These are phyloP conservation scores for Leptestheria dahalacensis DNA, from an alignment of 1,140 invertebrate genomes.

Conservation along the genomic window DNA sequence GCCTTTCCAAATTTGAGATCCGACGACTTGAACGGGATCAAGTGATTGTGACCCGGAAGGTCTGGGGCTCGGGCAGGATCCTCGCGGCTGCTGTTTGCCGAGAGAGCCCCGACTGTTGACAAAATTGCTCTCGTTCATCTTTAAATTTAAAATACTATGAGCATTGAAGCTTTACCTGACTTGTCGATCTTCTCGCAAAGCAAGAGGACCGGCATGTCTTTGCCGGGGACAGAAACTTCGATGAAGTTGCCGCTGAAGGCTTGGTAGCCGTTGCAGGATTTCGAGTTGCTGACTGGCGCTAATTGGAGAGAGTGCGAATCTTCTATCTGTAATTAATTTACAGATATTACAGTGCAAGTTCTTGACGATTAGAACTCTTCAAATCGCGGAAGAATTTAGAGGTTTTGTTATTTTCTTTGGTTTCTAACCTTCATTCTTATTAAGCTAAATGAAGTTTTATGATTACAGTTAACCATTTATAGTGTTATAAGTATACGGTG, in stretches of 20 bases:
- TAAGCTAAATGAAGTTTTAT: too few relatives aligned
- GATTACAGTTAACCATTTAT: neutral
- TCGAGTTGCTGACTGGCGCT: neutral
- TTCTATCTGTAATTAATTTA: neutral
- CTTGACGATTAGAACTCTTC: neutral
- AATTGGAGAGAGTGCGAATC: neutral
- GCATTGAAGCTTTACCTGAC: too few relatives aligned
- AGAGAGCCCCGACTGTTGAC: too few relatives aligned
- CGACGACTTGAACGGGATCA: neutral
- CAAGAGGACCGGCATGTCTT: neutral
- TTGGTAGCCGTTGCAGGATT: neutral
- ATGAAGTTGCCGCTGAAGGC: neutral
- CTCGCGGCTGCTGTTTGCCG: too few relatives aligned
- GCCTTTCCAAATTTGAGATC: neutral
- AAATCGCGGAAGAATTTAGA: too few relatives aligned
- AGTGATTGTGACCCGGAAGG: neutral
- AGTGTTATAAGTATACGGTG: neutral
- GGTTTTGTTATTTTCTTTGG: too few relatives aligned
- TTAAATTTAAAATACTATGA: too few relatives aligned
- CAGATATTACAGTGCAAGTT: neutral
- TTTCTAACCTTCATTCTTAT: too few relatives aligned
- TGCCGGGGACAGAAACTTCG: slow-evolving; percentile 5
- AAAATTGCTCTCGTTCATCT: too few relatives aligned
- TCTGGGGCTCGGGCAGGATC: too few relatives aligned
- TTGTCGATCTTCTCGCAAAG: neutral